phyloP scores from a whole-genome alignment of 2,888 invertebrate species.

The Nephrocerus scutellatus region DNA sequence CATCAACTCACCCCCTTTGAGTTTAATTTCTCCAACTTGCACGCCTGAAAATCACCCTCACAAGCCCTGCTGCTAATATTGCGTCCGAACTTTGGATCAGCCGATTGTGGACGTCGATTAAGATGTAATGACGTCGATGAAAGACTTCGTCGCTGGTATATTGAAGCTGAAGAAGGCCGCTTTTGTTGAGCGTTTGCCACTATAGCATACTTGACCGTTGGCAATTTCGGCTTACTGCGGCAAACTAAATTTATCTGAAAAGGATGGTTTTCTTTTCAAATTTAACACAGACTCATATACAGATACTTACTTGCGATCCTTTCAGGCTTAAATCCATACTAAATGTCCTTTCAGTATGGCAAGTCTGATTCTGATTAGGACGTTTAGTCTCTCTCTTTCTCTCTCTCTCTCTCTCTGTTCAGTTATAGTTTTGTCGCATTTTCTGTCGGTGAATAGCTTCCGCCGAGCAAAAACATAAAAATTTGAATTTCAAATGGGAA shows the following conservation, averaged over 20 bases:
- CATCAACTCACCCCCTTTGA: constrained; percentile 20
- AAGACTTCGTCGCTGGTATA: constrained; percentile 35
- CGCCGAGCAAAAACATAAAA: too few relatives aligned
- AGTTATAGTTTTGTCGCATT: too few relatives aligned
- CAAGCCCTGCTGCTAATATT: constrained; percentile 23
- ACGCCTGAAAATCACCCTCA: constrained; percentile 15
- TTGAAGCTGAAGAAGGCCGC: constrained; percentile 44
- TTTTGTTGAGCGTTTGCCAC: constrained; percentile 21
- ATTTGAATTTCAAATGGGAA: too few relatives aligned
- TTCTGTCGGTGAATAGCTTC: too few relatives aligned
- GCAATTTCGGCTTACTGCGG: constrained; percentile 41
- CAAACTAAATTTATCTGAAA: constrained; percentile 46
- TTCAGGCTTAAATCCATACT: constrained; percentile 47
- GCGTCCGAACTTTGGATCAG: constrained; percentile 40
- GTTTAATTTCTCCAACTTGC: constrained; percentile 21
- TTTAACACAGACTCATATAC: neutral
- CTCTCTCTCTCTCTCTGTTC: too few relatives aligned
- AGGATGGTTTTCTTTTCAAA: constrained; percentile 3
- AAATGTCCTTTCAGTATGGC: constrained; percentile 13
- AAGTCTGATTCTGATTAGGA: too few relatives aligned
- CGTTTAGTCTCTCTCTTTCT: too few relatives aligned
- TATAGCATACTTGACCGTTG: constrained; percentile 1
- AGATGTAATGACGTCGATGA: constrained; percentile 35
- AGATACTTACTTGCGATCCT: constrained; percentile 43
- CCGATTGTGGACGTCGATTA: constrained; percentile 43